Base-by-base conservation (phyloP, 2,113 vertebrate species). In the Nesospiza acunhae region DNA sequence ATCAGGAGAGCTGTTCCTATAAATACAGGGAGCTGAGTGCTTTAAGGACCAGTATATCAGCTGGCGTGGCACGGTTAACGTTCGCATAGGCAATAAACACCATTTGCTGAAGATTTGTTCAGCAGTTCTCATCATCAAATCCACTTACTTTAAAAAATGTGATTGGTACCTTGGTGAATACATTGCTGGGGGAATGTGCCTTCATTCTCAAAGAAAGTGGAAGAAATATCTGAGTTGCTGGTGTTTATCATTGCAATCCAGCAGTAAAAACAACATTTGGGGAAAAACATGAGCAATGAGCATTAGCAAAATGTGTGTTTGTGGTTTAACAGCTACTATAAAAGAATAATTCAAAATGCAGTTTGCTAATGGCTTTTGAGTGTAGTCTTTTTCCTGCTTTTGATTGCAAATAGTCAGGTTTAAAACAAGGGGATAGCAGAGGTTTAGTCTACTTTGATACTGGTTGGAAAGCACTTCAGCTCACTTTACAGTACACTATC, bases 71-170 rank as follows among this genome's bases (percentile, higher is more conserved):
- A 37, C 13, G 6, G 81, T 94, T 93, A 92, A 50, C 79, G 78
- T 49, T 27, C 73, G 2, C 91, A 72, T 58, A 89, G 90, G 95
- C 84, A 84, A 94, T 94, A 97, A 97, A 96, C 70, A 90, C 92
- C 92, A 64, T 90, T 94, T 97, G 86, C 77, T 67, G 88, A 88
- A 84, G 72, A 90, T 91, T 95, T 95, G 68, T 94, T 97, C 70
- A 85, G 87, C 80, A 64, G 53, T 95, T 93, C 93, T 95, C 81
- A 93, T 97, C 91, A 96, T 94, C 80, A 88, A 67, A 90, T 94
- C 88, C 76, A 96, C 91, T 96, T 96, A 93, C 55, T 95, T 96
- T 87, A 87, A 96, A 92, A 96, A 93, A 89, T 68, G 78, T 81
- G 72, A 75, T 96, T 86, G 94, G 88, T 76, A 87, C 85, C 88